Conservation (phyloP, 2,888 invertebrate species). For the Pyrocoelia pectoralis region DNA sequence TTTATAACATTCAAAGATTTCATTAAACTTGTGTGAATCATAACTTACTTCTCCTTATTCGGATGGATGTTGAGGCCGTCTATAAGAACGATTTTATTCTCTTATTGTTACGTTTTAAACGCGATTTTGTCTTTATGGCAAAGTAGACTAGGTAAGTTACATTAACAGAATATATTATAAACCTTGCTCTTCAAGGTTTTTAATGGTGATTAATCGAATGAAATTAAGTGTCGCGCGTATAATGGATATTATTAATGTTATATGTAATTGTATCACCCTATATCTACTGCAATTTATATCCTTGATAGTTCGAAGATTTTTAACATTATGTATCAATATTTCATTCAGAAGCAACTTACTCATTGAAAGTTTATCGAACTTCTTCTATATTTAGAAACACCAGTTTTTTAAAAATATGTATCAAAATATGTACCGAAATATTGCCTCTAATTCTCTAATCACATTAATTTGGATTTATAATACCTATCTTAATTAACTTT, state of each 20-base stretch:
- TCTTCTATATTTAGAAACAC: too few species aligned
- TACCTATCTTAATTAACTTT: too few species aligned
- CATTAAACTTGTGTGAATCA: constrained; percentile 20
- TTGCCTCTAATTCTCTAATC: too few species aligned
- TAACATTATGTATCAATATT: too few species aligned
- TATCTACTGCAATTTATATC: too few species aligned
- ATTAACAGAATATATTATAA: constrained; percentile 14
- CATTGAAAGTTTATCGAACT: too few species aligned
- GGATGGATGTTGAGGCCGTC: constrained; percentile 18
- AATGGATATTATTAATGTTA: constrained; percentile 4
- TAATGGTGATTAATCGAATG: constrained; percentile 16
- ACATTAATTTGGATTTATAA: too few species aligned
- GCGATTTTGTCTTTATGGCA: constrained; percentile 16
- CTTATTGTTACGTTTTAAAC: constrained; percentile 12
- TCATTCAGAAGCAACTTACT: too few species aligned
- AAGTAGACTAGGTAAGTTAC: constrained; percentile 15
- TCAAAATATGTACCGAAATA: too few species aligned
- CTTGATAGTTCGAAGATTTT: too few species aligned
- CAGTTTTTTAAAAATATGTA: too few species aligned
- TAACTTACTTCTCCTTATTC: constrained; percentile 22
- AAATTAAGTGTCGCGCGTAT: constrained; percentile 6
- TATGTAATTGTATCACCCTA: constrained; percentile 5
- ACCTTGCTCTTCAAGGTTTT: constrained; percentile 20
- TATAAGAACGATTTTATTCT: constrained; percentile 14
- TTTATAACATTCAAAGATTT: neutral